Conservation (phyloP, 2,113 vertebrate species). For the Hypanus sabinus region DNA sequence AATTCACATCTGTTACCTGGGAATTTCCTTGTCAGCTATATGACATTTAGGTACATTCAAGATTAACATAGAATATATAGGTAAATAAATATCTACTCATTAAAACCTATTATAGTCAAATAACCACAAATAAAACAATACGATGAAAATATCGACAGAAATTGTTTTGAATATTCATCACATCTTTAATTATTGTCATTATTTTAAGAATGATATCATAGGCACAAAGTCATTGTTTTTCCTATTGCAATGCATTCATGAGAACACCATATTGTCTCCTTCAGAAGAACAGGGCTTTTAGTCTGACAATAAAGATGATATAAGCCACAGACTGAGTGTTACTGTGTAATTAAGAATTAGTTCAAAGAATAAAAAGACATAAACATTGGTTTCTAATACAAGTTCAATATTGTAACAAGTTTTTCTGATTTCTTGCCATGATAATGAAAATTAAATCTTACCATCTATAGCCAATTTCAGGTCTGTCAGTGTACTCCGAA, state of each 20-base stretch:
- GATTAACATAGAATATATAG: not conserved
- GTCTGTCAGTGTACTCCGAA: conserved; percentile 64
- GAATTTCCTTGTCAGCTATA: conserved; percentile 1
- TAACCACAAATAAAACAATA: too few species aligned
- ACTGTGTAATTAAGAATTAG: too few species aligned
- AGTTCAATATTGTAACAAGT: not conserved
- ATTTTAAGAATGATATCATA: not conserved
- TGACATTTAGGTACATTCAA: not conserved
- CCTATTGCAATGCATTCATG: too few species aligned
- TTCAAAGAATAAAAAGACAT: too few species aligned
- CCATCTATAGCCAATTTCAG: conserved; percentile 71
- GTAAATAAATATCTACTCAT: too few species aligned
- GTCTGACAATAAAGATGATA: too few species aligned
- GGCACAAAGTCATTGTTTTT: too few species aligned
- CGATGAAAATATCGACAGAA: not conserved
- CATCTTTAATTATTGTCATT: not conserved
- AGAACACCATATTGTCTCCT: too few species aligned
- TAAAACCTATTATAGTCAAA: too few species aligned
- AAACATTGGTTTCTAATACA: not conserved
- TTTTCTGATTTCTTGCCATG: not conserved
- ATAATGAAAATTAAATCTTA: conserved; percentile 42
- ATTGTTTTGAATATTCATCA: not conserved
- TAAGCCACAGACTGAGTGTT: too few species aligned
- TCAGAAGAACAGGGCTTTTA: too few species aligned
- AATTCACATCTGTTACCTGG: not conserved